Evolutionary conservation across 1,140 invertebrate genomes (phyloP).

Genomic region (Epicauta chinensis): DNA sequence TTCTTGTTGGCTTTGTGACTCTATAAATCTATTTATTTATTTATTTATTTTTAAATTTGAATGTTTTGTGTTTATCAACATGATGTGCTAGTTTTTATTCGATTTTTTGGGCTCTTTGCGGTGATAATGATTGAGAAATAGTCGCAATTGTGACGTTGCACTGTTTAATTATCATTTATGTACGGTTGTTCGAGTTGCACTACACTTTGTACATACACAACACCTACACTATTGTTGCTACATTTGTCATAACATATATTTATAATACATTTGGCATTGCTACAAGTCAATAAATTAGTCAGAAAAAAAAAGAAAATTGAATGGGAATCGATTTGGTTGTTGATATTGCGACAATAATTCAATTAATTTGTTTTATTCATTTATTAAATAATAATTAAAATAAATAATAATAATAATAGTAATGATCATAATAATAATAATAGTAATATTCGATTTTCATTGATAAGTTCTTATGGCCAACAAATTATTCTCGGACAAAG

Average conservation of each 20-base stretch:
- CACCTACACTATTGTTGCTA: constrained; percentile 37
- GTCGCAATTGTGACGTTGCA: constrained; percentile 17
- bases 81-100: constrained; percentile 29
- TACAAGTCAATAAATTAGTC: constrained; percentile 24
- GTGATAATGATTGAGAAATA: too few species aligned
- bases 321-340: too few species aligned
- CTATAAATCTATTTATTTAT: constrained; percentile 22
- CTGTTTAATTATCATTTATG: constrained; percentile 14
- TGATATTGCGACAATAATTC: too few species aligned
- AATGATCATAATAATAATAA: too few species aligned
- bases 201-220: constrained; percentile 42
- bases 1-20: constrained; percentile 36
- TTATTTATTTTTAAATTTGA: constrained; percentile 23
- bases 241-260: constrained; percentile 32
- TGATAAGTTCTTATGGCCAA: too few species aligned
- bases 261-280: constrained; percentile 42
- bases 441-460: too few species aligned
- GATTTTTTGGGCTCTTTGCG: too few species aligned
- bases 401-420: too few species aligned
- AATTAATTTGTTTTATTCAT: too few species aligned
- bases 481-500: too few species aligned
- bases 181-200: constrained; percentile 30
- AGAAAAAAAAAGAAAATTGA: too few species aligned
- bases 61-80: constrained; percentile 5
- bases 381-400: too few species aligned